Evolutionary conservation across 2,888 invertebrate genomes (phyloP), one percentile per base, ranked within the genome.

Genomic region (Augiades crinisus): DNA sequence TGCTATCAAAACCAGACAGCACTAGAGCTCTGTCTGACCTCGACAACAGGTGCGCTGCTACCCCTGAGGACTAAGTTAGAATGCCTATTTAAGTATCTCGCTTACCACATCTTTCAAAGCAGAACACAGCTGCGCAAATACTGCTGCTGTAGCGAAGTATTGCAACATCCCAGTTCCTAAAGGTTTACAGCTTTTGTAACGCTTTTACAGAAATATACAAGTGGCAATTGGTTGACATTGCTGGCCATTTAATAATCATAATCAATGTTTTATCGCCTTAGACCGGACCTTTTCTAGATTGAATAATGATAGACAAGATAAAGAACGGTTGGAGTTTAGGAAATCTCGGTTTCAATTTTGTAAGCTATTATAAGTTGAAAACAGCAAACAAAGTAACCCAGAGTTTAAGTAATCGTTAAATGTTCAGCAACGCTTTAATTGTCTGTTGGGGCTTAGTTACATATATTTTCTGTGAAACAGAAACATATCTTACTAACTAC

Each of bases 301-400:
- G 67, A 75, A 75, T 77, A 77, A 75, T 75, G 65, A 72, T 65
- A 71, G 68, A 62, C 62, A 60, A 58, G 52, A 43, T 43, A 55
- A 60, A 58, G 45, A 58, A 53, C 51, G 46, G 51, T 13, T 10
- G 10, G 19, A 37, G 10, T 34, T 22, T 13, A 37, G 30, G 19
- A 30, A 47, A 47, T 8, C 19, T 6, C 10, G 13, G 3, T 34
- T 3, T 16, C 34, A 38, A 38, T 38, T n/a, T n/a, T n/a, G n/a
- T n/a, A 38, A 38, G 22, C 21, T 44, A 44, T 34, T 21, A 30
- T 34, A 22, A 22, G 22, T 33, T 45, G 14, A 14, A 22, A 34
- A 12, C 12, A 38, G 22, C 21, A 8, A 12, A 2, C 5, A 2
- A 10, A 3, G 22, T 13, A 8, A 12, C 2, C 5, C 1, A 10